phyloP scores from a whole-genome alignment of 2,113 vertebrate genomes.

The Pterocles orientalis region DNA sequence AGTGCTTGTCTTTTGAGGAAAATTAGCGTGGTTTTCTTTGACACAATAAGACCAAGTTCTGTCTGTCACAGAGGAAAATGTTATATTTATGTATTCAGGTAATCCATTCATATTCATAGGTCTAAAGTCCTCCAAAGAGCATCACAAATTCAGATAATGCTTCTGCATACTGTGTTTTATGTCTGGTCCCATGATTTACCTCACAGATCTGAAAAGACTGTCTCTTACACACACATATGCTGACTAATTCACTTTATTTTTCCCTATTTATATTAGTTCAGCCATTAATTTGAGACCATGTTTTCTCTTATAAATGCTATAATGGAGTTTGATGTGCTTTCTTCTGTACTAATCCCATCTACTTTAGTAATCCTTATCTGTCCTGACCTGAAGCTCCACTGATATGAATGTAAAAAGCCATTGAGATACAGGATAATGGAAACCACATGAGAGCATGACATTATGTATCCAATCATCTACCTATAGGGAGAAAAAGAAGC shows the following conservation, averaged over 20 bases:
- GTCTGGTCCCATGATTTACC: not conserved
- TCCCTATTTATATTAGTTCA: not conserved
- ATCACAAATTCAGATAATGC: not conserved
- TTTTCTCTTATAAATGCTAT: not conserved
- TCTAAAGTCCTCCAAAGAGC: not conserved
- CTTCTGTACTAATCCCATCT: not conserved
- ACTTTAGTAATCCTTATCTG: not conserved
- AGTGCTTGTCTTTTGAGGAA: not conserved
- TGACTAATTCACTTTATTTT: not conserved
- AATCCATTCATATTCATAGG: not conserved
- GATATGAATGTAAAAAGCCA: not conserved
- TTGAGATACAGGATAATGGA: not conserved
- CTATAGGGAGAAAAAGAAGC: not conserved
- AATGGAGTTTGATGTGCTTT: not conserved
- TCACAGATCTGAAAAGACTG: not conserved
- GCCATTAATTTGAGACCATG: not conserved
- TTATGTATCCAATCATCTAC: not conserved
- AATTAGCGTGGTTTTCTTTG: not conserved
- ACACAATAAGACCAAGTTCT: not conserved
- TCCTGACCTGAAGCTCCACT: not conserved
- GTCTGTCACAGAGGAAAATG: not conserved
- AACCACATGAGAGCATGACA: not conserved
- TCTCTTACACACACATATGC: not conserved
- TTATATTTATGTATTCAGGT: not conserved
- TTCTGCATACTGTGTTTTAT: not conserved